Conservation (phyloP, 2,797 vertebrate genomes). For the Lacerta agilis region DNA sequence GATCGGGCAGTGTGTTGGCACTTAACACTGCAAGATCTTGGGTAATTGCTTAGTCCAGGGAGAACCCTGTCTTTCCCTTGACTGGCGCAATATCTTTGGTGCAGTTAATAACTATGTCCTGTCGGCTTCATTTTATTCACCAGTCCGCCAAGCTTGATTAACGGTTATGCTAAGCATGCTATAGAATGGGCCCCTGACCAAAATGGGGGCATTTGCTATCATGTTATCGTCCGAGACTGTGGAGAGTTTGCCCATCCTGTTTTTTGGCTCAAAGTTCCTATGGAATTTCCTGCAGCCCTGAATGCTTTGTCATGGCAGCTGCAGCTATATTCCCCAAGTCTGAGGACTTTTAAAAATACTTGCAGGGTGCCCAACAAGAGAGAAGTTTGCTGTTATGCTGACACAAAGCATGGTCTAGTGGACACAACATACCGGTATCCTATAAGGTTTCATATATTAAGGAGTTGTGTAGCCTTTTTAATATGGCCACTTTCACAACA, state of each 20-base stretch:
- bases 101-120: not conserved
- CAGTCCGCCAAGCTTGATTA: not conserved
- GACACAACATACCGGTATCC: too few relatives aligned
- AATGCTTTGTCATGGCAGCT: not conserved
- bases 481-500: too few relatives aligned
- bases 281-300: not conserved
- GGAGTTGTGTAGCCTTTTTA: too few relatives aligned
- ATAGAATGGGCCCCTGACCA: not conserved
- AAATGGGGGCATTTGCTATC: not conserved
- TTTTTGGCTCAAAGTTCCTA: not conserved
- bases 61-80: not conserved
- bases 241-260: not conserved
- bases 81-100: not conserved
- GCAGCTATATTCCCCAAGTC: not conserved
- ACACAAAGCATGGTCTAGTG: not conserved
- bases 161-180: not conserved
- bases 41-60: slow-evolving; percentile 24
- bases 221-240: not conserved
- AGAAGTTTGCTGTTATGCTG: not conserved
- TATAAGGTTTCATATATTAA: too few relatives aligned
- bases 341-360: not conserved
- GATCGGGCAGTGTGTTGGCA: slow-evolving; percentile 32
- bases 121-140: slow-evolving; percentile 22
- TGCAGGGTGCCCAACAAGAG: not conserved
- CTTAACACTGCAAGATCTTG: slow-evolving; percentile 24